Conservation (phyloP, 2,797 vertebrate species). For the Eulemur albifrons region DNA sequence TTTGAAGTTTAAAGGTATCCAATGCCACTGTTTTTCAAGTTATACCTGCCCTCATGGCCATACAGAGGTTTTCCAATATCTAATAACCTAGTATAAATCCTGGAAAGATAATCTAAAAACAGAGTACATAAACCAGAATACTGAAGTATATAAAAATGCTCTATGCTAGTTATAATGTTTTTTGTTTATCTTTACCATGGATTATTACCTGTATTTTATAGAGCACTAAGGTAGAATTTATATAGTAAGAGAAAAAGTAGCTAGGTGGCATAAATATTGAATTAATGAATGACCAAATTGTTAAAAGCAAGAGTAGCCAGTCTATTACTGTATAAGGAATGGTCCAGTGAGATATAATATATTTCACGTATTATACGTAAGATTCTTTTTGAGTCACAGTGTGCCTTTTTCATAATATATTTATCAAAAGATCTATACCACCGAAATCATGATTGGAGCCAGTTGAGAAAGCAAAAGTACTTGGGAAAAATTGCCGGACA, state of each 20-base stretch:
- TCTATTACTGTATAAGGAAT: background rate
- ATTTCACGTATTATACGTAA: background rate
- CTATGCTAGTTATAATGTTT: background rate
- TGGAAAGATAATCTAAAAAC: background rate
- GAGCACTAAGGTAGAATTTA: background rate
- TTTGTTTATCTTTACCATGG: background rate
- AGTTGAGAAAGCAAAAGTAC: background rate
- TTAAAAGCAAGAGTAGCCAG: background rate
- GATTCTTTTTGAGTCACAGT: background rate
- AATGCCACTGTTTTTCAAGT: background rate
- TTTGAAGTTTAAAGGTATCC: background rate
- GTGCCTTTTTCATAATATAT: background rate
- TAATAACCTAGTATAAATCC: background rate
- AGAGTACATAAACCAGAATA: background rate
- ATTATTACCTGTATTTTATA: constrained; percentile 25
- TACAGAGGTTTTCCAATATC: background rate
- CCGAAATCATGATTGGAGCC: background rate
- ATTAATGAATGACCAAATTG: background rate
- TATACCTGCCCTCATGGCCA: background rate
- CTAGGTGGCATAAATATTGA: background rate
- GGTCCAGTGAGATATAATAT: background rate
- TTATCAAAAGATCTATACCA: background rate
- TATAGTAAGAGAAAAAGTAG: background rate
- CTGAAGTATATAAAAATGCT: background rate
- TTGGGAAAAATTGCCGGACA: background rate